Evolutionary conservation across 1,140 invertebrate species (phyloP).

Genomic region (Drosophila sproati): DNA sequence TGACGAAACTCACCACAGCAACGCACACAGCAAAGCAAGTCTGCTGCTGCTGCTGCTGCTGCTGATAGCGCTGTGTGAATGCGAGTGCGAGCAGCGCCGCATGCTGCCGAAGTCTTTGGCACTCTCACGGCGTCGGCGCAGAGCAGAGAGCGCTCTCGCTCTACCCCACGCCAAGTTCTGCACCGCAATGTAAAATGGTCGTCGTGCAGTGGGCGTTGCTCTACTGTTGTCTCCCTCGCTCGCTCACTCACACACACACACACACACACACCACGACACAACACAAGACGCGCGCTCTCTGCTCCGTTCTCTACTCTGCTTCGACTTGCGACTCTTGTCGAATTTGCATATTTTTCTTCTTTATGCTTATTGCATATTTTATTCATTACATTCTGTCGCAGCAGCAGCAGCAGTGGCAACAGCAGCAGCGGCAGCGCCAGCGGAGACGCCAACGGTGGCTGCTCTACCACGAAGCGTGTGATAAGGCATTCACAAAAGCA

Average conservation of each 20-base stretch:
- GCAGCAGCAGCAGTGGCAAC: slow-evolving; percentile 30
- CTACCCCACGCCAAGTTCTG: slow-evolving; percentile 34
- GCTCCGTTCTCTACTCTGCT: slow-evolving; percentile 1
- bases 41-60: not conserved
- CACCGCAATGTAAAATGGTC: slow-evolving; percentile 72
- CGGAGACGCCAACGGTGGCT: slow-evolving; percentile 6
- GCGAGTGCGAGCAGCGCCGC: slow-evolving; percentile 39
- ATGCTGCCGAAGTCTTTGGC: slow-evolving; percentile 8
- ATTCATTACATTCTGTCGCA: slow-evolving; percentile 79
- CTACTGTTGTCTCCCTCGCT: slow-evolving; percentile 43
- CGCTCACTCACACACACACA: not conserved
- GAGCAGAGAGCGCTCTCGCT: slow-evolving; percentile 40
- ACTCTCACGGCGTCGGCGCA: slow-evolving; percentile 46
- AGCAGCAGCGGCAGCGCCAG: slow-evolving; percentile 12
- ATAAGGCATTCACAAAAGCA: slow-evolving; percentile 70
- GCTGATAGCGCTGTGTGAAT: not conserved
- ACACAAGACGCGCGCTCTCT: not conserved
- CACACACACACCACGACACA: slow-evolving; percentile 1
- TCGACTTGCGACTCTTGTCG: slow-evolving; percentile 11
- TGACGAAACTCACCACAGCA: slow-evolving; percentile 43
- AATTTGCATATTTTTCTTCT: slow-evolving; percentile 77
- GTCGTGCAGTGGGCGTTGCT: slow-evolving; percentile 69
- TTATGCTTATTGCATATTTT: slow-evolving; percentile 80
- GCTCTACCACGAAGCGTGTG: slow-evolving; percentile 60
- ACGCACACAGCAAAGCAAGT: not conserved